Conservation (phyloP, 2,888 invertebrate genomes). For the Portevinia maculata region DNA sequence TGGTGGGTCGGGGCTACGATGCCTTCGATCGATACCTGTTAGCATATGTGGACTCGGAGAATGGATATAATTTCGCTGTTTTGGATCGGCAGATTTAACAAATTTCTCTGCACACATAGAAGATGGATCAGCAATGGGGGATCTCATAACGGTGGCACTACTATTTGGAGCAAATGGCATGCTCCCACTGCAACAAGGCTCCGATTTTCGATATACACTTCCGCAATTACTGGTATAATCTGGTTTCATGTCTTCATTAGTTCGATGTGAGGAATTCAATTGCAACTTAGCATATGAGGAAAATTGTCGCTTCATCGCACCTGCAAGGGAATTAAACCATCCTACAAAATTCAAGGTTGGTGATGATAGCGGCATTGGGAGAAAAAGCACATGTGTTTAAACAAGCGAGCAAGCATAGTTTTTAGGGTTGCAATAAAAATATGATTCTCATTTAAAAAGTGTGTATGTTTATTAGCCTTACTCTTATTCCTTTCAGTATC, state of each 20-base stretch:
- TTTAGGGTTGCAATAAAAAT: neutral
- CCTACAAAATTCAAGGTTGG: constrained; percentile 78
- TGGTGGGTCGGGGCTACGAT: constrained; percentile 86
- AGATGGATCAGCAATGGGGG: constrained; percentile 19
- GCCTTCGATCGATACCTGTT: constrained; percentile 81
- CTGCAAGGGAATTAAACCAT: constrained; percentile 88
- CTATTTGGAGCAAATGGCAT: constrained; percentile 31
- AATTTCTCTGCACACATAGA: constrained; percentile 19
- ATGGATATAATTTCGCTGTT: constrained; percentile 54
- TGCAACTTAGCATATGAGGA: constrained; percentile 93
- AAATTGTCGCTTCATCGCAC: constrained; percentile 90
- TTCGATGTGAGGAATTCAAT: constrained; percentile 82
- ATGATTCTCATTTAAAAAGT: neutral
- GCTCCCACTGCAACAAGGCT: constrained; percentile 26
- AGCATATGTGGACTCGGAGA: constrained; percentile 78
- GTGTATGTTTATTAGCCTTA: neutral
- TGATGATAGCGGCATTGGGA: constrained; percentile 53
- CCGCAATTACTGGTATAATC: constrained; percentile 25
- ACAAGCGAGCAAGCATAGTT: constrained; percentile 31
- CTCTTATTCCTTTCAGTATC: no score
- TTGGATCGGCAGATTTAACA: constrained; percentile 24
- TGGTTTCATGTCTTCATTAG: constrained; percentile 34
- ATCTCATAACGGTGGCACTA: constrained; percentile 44
- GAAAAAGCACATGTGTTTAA: constrained; percentile 49
- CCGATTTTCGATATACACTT: constrained; percentile 29